Percentiles rank a stretch among this genome's conserved stretches.
Evolutionary conservation across 2,888 invertebrate genomes (phyloP).

Genomic region (Scaptomyza tumidula): DNA sequence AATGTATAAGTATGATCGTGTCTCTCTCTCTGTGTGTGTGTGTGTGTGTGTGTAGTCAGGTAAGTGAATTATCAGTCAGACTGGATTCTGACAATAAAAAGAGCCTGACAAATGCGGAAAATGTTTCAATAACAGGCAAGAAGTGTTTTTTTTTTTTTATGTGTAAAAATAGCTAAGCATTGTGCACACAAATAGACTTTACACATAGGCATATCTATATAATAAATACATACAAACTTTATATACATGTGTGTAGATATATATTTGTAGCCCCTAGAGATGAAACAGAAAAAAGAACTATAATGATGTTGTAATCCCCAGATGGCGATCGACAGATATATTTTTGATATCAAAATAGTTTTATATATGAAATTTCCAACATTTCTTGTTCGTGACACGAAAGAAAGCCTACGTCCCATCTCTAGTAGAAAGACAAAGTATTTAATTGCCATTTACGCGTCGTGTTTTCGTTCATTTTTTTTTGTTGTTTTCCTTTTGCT

Average conservation of each 20-base stretch:
- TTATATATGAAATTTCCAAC: too few species aligned
- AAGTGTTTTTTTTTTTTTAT: conserved; percentile 25
- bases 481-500: conserved; percentile 33
- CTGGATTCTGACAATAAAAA: conserved; percentile 39
- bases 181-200: conserved; percentile 25
- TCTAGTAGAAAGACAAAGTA: conserved; percentile 24
- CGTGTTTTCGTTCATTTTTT: conserved; percentile 20
- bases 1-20: background rate
- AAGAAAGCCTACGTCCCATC: background rate
- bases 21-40: background rate
- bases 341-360: too few species aligned
- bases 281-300: background rate
- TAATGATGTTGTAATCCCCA: background rate
- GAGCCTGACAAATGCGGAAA: conserved; percentile 54
- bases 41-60: conserved; percentile 19
- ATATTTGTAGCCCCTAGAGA: conserved; percentile 6
- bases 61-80: conserved; percentile 48
- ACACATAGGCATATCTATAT: conserved; percentile 1
- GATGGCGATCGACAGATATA: too few species aligned
- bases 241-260: background rate
- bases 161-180: conserved; percentile 49
- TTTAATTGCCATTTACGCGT: conserved; percentile 57
- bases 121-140: conserved; percentile 26
- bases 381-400: conserved; percentile 10
- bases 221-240: conserved; percentile 4